Conservation (phyloP, 2,888 invertebrate genomes). For the Morpho achilles region DNA sequence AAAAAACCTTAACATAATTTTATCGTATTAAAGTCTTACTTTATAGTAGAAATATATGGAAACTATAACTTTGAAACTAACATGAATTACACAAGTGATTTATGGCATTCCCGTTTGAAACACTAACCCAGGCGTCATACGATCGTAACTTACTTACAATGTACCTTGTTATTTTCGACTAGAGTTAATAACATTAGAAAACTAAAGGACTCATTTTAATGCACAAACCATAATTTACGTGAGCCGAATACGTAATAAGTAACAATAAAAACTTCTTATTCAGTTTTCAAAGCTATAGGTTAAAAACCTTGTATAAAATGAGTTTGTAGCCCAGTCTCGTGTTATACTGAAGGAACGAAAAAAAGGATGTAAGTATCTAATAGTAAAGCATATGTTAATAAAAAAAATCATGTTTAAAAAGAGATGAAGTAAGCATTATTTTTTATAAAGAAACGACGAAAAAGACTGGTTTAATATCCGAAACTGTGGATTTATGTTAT, state of each 20-base stretch:
- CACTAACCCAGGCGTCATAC: conserved; percentile 7
- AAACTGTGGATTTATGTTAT: too few species aligned
- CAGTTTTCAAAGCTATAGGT: neutral
- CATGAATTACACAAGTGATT: conserved; percentile 4
- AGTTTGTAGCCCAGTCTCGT: too few species aligned
- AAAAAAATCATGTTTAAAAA: too few species aligned
- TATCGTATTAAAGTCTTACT: neutral
- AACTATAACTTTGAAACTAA: conserved; percentile 6
- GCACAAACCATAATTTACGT: neutral
- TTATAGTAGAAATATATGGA: neutral
- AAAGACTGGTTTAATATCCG: too few species aligned
- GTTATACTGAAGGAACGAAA: too few species aligned
- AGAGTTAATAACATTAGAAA: neutral
- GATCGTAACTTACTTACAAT: conserved; percentile 8
- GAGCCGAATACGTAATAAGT: neutral
- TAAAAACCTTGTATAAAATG: too few species aligned
- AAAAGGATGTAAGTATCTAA: too few species aligned
- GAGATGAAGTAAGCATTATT: too few species aligned
- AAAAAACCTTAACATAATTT: neutral
- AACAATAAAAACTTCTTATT: neutral
- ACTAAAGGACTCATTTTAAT: conserved; percentile 2
- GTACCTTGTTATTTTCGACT: conserved; percentile 7
- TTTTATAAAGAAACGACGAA: too few species aligned
- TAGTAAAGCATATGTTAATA: too few species aligned
- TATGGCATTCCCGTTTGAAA: neutral